Percentiles rank a stretch among this genome's conserved stretches.
Conservation (phyloP, 1,140 invertebrate species). For the Calliphora vicina region DNA sequence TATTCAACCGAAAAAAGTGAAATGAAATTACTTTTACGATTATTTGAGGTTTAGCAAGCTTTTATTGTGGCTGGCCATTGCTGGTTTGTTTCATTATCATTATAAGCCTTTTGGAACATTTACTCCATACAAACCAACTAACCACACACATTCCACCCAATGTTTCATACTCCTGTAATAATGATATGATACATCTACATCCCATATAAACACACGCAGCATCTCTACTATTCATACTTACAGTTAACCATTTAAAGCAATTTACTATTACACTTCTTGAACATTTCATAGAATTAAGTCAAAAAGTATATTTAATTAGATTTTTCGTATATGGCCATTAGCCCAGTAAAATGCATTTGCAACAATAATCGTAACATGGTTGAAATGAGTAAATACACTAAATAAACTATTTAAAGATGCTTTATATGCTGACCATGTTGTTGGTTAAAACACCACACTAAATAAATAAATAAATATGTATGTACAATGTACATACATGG, state of each 20-base stretch:
- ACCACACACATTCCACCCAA: not conserved
- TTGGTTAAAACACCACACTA: not conserved
- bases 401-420: slow-evolving; percentile 24
- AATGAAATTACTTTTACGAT: slow-evolving; percentile 5
- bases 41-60: slow-evolving; percentile 9
- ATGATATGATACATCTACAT: too few relatives aligned
- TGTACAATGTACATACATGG: too few relatives aligned
- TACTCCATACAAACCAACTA: too few relatives aligned
- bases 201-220: too few relatives aligned
- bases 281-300: not conserved
- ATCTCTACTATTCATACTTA: not conserved
- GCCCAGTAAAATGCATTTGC: not conserved
- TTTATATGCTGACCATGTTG: slow-evolving; percentile 22
- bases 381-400: not conserved
- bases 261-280: too few relatives aligned
- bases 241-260: not conserved
- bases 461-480: not conserved
- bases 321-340: not conserved
- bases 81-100: slow-evolving; percentile 9
- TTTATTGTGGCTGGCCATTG: not conserved
- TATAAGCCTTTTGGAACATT: not conserved
- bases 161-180: too few relatives aligned
- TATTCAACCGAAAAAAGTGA: not conserved
- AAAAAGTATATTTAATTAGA: not conserved
- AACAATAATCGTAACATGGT: not conserved